These are phyloP conservation scores for Belonocnema kinseyi DNA, from an alignment of 1,140 invertebrate species.

Conservation along the genomic window DNA sequence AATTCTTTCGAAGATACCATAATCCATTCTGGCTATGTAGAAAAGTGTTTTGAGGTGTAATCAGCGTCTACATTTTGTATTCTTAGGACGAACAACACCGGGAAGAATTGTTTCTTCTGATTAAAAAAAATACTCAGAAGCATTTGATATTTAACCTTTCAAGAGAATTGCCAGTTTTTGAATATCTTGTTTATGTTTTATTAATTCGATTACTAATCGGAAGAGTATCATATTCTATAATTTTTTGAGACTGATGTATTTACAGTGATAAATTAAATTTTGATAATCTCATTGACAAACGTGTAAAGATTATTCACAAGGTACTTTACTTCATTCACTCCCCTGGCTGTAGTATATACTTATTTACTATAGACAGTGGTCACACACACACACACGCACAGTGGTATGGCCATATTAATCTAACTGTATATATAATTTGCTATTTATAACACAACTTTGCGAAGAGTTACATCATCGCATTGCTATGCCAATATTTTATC, in stretches of 20 bases:
- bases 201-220: no score
- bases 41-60: background rate
- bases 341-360: background rate
- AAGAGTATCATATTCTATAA: no score
- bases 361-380: background rate
- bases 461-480: background rate
- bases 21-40: constrained; percentile 34
- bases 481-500: background rate
- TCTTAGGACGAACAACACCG: no score
- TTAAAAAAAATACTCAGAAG: no score
- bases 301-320: constrained; percentile 24
- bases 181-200: no score
- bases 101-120: no score
- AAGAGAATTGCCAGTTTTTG: no score
- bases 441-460: constrained; percentile 9
- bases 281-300: constrained; percentile 10
- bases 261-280: background rate
- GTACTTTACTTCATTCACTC: constrained; percentile 4
- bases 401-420: constrained; percentile 19
- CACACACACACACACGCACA: no score
- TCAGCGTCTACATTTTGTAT: background rate
- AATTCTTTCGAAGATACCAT: constrained; percentile 44
- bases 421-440: background rate
- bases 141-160: no score
- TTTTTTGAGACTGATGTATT: no score